Evolutionary conservation across 2,113 vertebrate species (phyloP).

Genomic region (Chaetorhynchus papuensis): DNA sequence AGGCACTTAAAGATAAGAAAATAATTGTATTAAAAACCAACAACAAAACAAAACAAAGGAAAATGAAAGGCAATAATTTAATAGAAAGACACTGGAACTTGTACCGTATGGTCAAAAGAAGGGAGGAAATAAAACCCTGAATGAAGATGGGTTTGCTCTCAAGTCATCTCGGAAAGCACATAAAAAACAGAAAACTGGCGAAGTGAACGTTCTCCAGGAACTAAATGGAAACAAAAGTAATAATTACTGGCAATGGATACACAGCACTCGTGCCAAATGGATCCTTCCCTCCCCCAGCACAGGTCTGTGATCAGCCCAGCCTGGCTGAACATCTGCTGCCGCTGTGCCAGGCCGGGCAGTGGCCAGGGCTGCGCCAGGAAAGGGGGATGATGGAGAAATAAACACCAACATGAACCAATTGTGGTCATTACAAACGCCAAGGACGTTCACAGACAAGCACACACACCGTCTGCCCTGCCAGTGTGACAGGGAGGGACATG

Average conservation of each 20-base stretch:
- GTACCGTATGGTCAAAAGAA: conserved; percentile 52
- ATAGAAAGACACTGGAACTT: conserved; percentile 60
- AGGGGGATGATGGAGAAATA: not conserved
- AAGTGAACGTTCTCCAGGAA: conserved; percentile 49
- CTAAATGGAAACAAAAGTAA: not conserved
- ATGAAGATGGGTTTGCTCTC: conserved; percentile 42
- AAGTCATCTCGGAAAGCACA: conserved; percentile 36
- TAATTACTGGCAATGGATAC: not conserved
- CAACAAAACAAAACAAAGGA: conserved; percentile 40
- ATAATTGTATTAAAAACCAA: conserved; percentile 63
- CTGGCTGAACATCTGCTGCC: not conserved
- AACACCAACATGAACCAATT: conserved; percentile 25
- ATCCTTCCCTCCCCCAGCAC: not conserved
- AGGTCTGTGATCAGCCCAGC: not conserved
- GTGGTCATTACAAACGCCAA: conserved; percentile 33
- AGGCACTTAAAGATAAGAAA: conserved; percentile 79
- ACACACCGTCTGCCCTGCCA: conserved; percentile 28
- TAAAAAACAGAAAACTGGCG: not conserved
- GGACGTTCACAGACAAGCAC: conserved; percentile 47
- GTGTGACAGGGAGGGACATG: conserved; percentile 37
- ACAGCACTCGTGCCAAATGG: conserved; percentile 52
- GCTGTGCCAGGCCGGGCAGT: accelerated
- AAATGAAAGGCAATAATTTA: conserved; percentile 68
- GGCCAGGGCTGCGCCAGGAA: not conserved
- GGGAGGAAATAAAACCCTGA: not conserved